Percentiles rank a stretch among this genome's conserved stretches.
Conservation (phyloP, 2,797 vertebrate species). For the Ataeniobius toweri region DNA sequence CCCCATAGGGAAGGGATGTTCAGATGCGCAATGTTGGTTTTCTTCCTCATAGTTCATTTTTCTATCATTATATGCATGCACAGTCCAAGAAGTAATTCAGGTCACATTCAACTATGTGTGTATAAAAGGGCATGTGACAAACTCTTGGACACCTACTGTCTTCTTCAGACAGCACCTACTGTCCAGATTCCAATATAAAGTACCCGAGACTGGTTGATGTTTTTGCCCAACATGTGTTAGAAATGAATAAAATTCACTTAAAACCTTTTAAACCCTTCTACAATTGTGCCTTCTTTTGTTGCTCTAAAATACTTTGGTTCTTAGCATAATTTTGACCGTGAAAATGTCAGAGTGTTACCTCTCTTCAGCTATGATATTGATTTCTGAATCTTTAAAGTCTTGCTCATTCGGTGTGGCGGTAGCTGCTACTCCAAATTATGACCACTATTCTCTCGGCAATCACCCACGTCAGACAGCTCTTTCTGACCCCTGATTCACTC, state of each 20-base stretch:
- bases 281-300: neutral
- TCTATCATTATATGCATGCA: too few species aligned
- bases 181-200: neutral
- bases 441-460: slow-evolving; percentile 39
- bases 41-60: too few species aligned
- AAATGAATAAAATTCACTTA: neutral
- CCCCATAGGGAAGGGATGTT: too few species aligned
- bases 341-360: slow-evolving; percentile 11
- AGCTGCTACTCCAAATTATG: slow-evolving; percentile 46
- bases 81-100: too few species aligned
- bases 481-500: slow-evolving; percentile 26
- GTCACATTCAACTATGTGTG: too few species aligned
- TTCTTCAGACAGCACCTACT: neutral
- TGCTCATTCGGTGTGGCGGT: slow-evolving; percentile 56
- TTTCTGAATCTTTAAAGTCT: slow-evolving; percentile 55
- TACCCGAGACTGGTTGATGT: neutral
- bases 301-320: neutral
- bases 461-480: slow-evolving; percentile 16
- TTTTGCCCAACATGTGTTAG: neutral
- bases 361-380: slow-evolving; percentile 34
- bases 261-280: neutral
- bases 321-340: slow-evolving; percentile 19
- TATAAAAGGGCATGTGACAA: neutral
- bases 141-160: neutral
- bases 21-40: too few species aligned